These are phyloP conservation scores for Tortrix viridana DNA, from an alignment of 2,888 invertebrate genomes.

Conservation along the genomic window DNA sequence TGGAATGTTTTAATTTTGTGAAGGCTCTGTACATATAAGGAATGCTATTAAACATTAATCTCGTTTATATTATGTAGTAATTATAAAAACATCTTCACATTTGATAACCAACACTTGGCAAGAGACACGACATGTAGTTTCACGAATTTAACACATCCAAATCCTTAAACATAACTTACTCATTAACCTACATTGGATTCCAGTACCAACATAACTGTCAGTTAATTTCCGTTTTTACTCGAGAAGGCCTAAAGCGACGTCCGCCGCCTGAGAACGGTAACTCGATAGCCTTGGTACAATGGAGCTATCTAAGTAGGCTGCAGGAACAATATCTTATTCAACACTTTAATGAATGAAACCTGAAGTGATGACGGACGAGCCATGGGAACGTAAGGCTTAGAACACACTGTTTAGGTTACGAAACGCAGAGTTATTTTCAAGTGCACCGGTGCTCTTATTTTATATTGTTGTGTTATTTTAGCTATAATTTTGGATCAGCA, in stretches of 20 bases:
- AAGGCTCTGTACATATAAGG: background rate
- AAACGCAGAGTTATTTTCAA: background rate
- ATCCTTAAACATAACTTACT: constrained; percentile 8
- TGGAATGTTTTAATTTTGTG: constrained; percentile 33
- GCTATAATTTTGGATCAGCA: too few relatives aligned
- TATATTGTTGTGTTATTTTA: too few relatives aligned
- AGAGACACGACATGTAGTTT: too few relatives aligned
- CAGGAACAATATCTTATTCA: constrained; percentile 61
- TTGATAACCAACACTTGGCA: too few relatives aligned
- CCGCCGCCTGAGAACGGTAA: constrained; percentile 51
- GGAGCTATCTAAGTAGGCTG: constrained; percentile 65
- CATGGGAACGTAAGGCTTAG: constrained; percentile 16
- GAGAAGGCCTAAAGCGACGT: constrained; percentile 20
- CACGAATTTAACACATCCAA: background rate
- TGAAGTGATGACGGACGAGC: constrained; percentile 30
- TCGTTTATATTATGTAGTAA: too few relatives aligned
- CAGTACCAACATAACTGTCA: constrained; percentile 21
- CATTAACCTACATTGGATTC: constrained; percentile 33
- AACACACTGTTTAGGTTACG: background rate
- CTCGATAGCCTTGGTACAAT: constrained; percentile 61
- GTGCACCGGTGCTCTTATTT: too few relatives aligned
- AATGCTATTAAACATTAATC: background rate
- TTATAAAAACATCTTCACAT: too few relatives aligned
- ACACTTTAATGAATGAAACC: constrained; percentile 51
- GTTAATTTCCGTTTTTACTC: constrained; percentile 33